phyloP scores from a whole-genome alignment of 1,140 invertebrate genomes.

The Bemisia tabaci region DNA sequence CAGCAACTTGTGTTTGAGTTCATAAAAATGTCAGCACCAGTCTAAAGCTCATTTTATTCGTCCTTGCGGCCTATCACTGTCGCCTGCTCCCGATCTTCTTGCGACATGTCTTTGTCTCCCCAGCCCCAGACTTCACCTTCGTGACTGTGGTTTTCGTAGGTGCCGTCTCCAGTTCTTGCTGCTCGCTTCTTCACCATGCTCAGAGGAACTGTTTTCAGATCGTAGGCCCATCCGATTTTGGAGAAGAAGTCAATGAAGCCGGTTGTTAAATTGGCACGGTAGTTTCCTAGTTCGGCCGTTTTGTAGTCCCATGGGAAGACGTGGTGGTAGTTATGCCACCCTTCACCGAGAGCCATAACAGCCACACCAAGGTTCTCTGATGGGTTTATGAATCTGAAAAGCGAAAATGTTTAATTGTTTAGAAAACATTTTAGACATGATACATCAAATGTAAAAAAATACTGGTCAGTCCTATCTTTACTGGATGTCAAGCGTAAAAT shows the following conservation, averaged over 20 bases:
- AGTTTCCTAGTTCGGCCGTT: slow-evolving; percentile 62
- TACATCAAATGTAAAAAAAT: too few species aligned
- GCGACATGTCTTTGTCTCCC: slow-evolving; percentile 28
- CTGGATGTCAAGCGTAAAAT: too few species aligned
- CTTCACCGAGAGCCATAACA: slow-evolving; percentile 61
- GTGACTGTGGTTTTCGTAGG: slow-evolving; percentile 18
- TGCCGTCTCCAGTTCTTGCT: slow-evolving; percentile 48
- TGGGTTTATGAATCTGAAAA: slow-evolving; percentile 55
- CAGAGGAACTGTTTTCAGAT: slow-evolving; percentile 44
- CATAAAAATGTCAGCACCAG: background rate
- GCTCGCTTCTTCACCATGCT: slow-evolving; percentile 38
- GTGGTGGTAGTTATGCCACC: slow-evolving; percentile 93
- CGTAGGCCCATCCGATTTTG: slow-evolving; percentile 62
- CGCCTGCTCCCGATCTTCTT: slow-evolving; percentile 22
- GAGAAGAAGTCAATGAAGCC: slow-evolving; percentile 53
- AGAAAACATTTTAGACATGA: too few species aligned
- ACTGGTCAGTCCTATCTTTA: too few species aligned
- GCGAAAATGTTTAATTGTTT: too few species aligned
- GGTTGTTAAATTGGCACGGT: slow-evolving; percentile 63
- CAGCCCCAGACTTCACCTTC: slow-evolving; percentile 26
- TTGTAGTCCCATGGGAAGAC: slow-evolving; percentile 91
- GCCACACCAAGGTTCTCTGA: slow-evolving; percentile 55
- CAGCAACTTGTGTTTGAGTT: background rate
- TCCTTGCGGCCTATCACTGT: slow-evolving; percentile 10
- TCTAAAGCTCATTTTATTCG: background rate